Conservation (phyloP, 1,140 invertebrate species). For the Mizuhopecten yessoensis region DNA sequence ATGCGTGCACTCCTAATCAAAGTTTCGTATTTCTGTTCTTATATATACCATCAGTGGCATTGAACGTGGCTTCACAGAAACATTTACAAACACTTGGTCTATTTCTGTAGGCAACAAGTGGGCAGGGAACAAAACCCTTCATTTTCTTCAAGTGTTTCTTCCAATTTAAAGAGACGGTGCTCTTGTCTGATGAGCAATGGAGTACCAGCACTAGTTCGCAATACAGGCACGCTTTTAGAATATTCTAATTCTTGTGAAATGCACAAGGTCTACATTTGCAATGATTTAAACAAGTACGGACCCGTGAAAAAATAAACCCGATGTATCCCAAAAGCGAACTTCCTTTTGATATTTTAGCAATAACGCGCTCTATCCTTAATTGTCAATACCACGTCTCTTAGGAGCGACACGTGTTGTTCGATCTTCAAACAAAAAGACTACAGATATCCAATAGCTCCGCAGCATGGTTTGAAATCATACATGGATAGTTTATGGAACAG, state of each 20-base stretch:
- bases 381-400: too few species aligned
- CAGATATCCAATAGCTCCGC: background rate
- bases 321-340: too few species aligned
- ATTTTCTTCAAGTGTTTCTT: slow-evolving; percentile 6
- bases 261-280: too few species aligned
- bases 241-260: too few species aligned
- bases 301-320: too few species aligned
- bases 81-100: slow-evolving; percentile 20
- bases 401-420: too few species aligned
- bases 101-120: background rate
- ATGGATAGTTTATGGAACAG: background rate
- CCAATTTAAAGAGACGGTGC: background rate
- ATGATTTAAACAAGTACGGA: too few species aligned
- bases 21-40: background rate
- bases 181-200: background rate
- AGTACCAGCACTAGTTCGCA: background rate
- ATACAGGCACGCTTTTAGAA: background rate
- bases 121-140: background rate
- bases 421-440: too few species aligned
- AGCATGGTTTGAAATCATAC: background rate
- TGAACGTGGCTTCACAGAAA: background rate
- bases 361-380: too few species aligned
- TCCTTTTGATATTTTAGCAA: too few species aligned
- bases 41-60: slow-evolving; percentile 27
- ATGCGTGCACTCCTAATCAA: background rate